phyloP scores from a whole-genome alignment of 2,797 vertebrate species.

The Streptopelia turtur region DNA sequence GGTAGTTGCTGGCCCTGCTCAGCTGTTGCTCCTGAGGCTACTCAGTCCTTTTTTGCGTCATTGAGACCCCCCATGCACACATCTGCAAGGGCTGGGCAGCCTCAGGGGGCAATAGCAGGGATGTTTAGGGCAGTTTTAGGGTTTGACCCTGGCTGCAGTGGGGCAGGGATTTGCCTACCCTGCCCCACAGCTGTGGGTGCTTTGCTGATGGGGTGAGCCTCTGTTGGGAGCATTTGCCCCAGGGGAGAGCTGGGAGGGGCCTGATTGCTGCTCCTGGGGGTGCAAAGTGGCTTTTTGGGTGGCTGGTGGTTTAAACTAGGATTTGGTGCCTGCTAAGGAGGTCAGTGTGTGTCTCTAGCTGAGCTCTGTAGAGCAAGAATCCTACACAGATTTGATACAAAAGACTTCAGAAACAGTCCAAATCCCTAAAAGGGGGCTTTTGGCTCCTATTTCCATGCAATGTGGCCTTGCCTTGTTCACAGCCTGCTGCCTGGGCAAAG shows the following conservation, averaged over 20 bases:
- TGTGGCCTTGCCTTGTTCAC: neutral
- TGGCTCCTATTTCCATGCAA: neutral
- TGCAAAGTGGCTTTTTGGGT: neutral
- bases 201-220: neutral
- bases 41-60: accelerated
- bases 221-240: neutral
- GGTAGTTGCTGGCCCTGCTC: neutral
- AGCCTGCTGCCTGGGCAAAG: neutral
- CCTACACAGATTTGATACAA: neutral
- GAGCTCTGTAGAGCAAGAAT: neutral
- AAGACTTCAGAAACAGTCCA: neutral
- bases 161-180: neutral
- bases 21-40: neutral
- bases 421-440: neutral
- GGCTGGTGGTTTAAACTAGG: neutral
- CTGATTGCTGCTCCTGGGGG: neutral
- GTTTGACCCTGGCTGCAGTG: neutral
- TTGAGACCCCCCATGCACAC: neutral
- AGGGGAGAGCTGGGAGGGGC: neutral
- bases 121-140: neutral
- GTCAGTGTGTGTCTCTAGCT: neutral
- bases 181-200: neutral
- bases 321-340: neutral
- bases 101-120: neutral
- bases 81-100: neutral